These are phyloP conservation scores for Syngnathoides biaculeatus DNA, from an alignment of 2,113 vertebrate genomes.

Conservation along the genomic window DNA sequence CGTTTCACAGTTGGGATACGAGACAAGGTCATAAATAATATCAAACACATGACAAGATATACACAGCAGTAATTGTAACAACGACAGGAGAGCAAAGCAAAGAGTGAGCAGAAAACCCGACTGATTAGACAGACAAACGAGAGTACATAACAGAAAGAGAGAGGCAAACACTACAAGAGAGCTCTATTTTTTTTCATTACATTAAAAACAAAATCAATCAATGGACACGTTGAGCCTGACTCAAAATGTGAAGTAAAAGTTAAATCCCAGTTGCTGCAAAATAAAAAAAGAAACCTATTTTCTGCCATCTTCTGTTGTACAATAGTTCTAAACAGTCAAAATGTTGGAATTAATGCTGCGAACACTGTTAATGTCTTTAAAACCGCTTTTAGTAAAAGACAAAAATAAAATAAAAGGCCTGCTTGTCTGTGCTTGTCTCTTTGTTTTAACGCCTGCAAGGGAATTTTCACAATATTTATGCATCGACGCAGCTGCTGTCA, in stretches of 20 bases:
- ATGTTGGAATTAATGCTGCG: constrained; percentile 39
- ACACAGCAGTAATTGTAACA: constrained; percentile 71
- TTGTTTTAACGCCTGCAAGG: constrained; percentile 14
- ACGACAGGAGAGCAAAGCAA: constrained; percentile 67
- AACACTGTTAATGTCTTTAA: constrained; percentile 35
- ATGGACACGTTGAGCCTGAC: constrained; percentile 40
- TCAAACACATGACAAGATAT: constrained; percentile 75
- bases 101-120: constrained; percentile 52
- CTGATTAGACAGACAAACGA: constrained; percentile 36
- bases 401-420: constrained; percentile 15
- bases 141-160: constrained; percentile 49
- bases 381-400: constrained; percentile 26
- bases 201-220: constrained; percentile 29
- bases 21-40: constrained; percentile 82
- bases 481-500: constrained; percentile 35
- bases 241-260: constrained; percentile 32
- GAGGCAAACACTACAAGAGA: constrained; percentile 56
- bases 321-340: constrained; percentile 14
- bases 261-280: constrained; percentile 20
- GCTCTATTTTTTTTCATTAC: constrained; percentile 41
- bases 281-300: constrained; percentile 28
- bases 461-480: constrained; percentile 37
- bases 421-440: constrained; percentile 41
- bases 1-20: constrained; percentile 78
- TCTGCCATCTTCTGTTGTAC: constrained; percentile 16